Conservation (phyloP, 2,113 vertebrate species). For the Bombycilla garrulus region DNA sequence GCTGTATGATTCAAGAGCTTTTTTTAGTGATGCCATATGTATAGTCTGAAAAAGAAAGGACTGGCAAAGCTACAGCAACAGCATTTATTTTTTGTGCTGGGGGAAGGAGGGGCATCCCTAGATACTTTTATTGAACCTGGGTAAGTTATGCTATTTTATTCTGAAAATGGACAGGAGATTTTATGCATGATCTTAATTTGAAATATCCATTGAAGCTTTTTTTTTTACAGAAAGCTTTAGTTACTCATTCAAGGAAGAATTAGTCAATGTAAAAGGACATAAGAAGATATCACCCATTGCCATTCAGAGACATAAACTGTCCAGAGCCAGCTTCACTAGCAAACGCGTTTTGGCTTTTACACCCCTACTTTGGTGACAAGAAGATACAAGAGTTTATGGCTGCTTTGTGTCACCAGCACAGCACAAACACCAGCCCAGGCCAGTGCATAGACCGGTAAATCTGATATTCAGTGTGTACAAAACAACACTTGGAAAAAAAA, state of each 20-base stretch:
- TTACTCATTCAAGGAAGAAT: background rate
- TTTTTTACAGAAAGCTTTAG: background rate
- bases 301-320: background rate
- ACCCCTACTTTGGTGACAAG: background rate
- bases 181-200: background rate
- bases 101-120: background rate
- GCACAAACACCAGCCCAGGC: background rate
- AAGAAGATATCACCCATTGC: background rate
- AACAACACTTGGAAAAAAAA: background rate
- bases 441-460: background rate
- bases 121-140: background rate
- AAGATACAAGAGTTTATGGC: background rate
- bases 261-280: background rate
- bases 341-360: background rate
- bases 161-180: background rate
- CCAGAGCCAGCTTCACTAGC: background rate
- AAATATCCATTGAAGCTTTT: background rate
- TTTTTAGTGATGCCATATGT: constrained; percentile 22
- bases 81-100: background rate
- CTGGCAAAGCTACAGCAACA: background rate
- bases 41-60: background rate
- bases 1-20: background rate
- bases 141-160: background rate
- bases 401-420: background rate
- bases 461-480: background rate